These are phyloP conservation scores for Drosophila persimilis DNA, from an alignment of 1,140 invertebrate genomes.

Conservation along the genomic window DNA sequence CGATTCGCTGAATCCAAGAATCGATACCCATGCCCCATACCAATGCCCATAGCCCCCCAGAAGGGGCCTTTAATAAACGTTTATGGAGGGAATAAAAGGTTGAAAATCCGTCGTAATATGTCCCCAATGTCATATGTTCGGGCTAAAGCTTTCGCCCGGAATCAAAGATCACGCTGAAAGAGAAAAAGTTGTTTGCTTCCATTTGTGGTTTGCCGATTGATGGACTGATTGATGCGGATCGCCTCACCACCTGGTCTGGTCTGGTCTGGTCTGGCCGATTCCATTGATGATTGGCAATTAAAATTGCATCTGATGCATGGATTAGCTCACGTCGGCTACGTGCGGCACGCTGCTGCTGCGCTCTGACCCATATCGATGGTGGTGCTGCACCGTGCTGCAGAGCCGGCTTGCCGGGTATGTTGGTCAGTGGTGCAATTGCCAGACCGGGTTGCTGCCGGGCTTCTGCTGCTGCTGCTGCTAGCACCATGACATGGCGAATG, in stretches of 20 bases:
- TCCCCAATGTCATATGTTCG: slow-evolving; percentile 1
- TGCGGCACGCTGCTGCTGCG: slow-evolving; percentile 18
- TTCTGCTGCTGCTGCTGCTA: too few relatives aligned
- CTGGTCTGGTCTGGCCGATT: not conserved
- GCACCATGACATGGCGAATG: slow-evolving; percentile 44
- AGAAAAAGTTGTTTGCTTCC: too few relatives aligned
- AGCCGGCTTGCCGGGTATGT: slow-evolving; percentile 59
- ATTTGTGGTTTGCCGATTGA: too few relatives aligned
- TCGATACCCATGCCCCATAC: too few relatives aligned
- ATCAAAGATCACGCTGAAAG: not conserved
- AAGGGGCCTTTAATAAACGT: too few relatives aligned
- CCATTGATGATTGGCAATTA: slow-evolving; percentile 65
- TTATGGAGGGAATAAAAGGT: too few relatives aligned
- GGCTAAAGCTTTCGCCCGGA: slow-evolving; percentile 1
- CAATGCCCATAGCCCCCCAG: too few relatives aligned
- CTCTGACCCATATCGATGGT: slow-evolving; percentile 57
- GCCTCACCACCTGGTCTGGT: not conserved
- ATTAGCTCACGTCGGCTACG: slow-evolving; percentile 57
- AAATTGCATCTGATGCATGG: slow-evolving; percentile 55
- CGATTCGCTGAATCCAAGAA: too few relatives aligned
- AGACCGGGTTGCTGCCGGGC: slow-evolving; percentile 1
- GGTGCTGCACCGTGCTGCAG: slow-evolving; percentile 10
- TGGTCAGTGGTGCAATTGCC: slow-evolving; percentile 68
- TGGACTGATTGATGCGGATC: too few relatives aligned
- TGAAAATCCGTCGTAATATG: too few relatives aligned